Base-by-base conservation (phyloP, 1,140 invertebrate genomes). In the Philopotamus ludificatus region DNA sequence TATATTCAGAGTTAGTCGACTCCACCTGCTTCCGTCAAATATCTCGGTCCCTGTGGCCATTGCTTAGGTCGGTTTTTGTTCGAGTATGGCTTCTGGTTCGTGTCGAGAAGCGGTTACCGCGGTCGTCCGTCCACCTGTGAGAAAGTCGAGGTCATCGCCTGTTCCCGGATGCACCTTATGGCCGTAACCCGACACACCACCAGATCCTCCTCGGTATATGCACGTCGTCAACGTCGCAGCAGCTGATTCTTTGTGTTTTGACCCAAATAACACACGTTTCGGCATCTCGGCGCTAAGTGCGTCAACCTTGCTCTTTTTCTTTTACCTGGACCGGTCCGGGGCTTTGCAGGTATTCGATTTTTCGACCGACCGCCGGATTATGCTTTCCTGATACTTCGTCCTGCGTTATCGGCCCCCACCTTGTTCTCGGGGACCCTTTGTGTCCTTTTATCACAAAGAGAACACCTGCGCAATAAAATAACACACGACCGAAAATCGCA, bases 401-500 rank as follows among this genome's bases (percentile, higher is more conserved):
- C 42, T 21, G 50, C 47, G 58, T 69, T 69, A 63, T 69, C 64
- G 59, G 50, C 67, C 63, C 67, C 67, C 63, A 59, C 67, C 42
- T 63, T 34, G 39, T 66, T 65, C 16, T 49, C 49, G 3, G 26
- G 12, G 15, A 15, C 44, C 44, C n/a, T 47, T 47, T 47, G 8
- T 20, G 4, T 20, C 18, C 18, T 47, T 47, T 47, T 47, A 20
- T 20, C 44, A 20, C 44, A 8, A 8, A 16, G 44, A 7, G 10
- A 47, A 47, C 8, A 16, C 4, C 44, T 20, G 4, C 4, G 28
- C 28, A 7, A 4, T 34, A 4, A 12, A 34, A 34, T 34, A 34
- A n/a, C 12, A 34, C 28, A 12, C 28, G 12, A 12, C 12, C 28
- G 28, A 34, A 7, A 34, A n/a, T n/a, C n/a, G n/a, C 28, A 7